phyloP scores from a whole-genome alignment of 2,113 vertebrate genomes.

The Marmota flaviventris region DNA sequence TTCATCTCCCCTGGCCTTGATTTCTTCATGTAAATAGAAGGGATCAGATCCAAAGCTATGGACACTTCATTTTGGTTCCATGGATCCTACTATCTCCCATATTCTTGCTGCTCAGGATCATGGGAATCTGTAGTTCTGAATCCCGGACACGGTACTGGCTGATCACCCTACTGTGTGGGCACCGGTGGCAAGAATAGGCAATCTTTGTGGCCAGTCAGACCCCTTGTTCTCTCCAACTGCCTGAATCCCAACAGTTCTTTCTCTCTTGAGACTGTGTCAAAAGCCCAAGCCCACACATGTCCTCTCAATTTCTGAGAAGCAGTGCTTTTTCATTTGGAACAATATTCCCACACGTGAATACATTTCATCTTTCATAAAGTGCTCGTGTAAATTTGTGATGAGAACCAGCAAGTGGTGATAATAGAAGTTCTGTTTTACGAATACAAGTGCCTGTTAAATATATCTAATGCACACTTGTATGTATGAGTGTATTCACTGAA shows the following conservation, averaged over 20 bases:
- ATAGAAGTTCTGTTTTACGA: not conserved
- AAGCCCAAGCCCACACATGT: not conserved
- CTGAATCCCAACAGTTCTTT: not conserved
- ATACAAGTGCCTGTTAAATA: not conserved
- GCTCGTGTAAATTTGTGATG: not conserved
- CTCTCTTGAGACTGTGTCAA: too few species aligned
- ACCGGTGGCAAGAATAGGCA: not conserved
- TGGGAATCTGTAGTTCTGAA: not conserved
- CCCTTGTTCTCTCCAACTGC: not conserved
- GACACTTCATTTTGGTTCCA: not conserved
- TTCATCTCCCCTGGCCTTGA: not conserved
- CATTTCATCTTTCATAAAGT: slow-evolving; percentile 54
- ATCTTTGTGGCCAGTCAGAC: not conserved
- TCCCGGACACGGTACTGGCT: not conserved
- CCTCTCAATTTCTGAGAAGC: not conserved
- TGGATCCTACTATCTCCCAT: not conserved
- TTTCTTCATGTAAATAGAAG: not conserved
- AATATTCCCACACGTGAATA: not conserved
- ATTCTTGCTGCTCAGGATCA: not conserved
- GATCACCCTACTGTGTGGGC: not conserved
- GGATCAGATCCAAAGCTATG: not conserved
- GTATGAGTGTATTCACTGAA: not conserved
- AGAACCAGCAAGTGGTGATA: slow-evolving; percentile 17
- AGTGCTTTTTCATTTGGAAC: not conserved
- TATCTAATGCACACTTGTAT: not conserved